Conservation (phyloP, 2,797 vertebrate genomes). For the Cephalopachus bancanus region DNA sequence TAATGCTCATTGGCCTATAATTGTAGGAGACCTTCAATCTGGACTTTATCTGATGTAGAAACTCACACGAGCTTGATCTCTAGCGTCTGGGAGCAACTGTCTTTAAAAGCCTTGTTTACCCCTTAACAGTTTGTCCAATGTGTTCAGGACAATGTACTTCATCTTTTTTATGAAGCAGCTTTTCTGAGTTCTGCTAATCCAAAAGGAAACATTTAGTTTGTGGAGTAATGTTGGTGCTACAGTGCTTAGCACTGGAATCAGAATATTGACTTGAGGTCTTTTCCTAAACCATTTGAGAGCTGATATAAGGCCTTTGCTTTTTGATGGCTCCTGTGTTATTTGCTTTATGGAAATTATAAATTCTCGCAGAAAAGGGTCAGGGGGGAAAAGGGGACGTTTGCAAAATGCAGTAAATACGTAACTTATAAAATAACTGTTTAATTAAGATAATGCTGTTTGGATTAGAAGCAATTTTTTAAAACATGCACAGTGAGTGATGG, state of each 20-base stretch:
- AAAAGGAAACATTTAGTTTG: constrained; percentile 23
- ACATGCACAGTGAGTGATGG: background rate
- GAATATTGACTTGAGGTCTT: background rate
- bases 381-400: background rate
- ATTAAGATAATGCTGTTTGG: constrained; percentile 30
- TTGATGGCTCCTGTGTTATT: constrained; percentile 15
- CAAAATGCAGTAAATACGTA: constrained; percentile 11
- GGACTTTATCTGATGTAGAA: background rate
- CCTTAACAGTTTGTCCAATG: background rate
- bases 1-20: background rate
- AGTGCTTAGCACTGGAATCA: background rate
- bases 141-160: background rate
- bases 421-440: background rate
- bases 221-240: background rate
- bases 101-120: background rate
- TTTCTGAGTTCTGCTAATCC: constrained; percentile 44
- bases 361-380: background rate
- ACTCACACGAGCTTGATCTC: background rate
- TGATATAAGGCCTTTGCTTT: constrained; percentile 24
- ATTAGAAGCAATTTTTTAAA: constrained; percentile 28
- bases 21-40: background rate
- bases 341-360: background rate
- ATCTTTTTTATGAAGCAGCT: background rate
- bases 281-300: constrained; percentile 29
- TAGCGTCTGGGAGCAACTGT: background rate